Conservation (phyloP, 1,140 invertebrate genomes). For the Diorhabda carinulata region DNA sequence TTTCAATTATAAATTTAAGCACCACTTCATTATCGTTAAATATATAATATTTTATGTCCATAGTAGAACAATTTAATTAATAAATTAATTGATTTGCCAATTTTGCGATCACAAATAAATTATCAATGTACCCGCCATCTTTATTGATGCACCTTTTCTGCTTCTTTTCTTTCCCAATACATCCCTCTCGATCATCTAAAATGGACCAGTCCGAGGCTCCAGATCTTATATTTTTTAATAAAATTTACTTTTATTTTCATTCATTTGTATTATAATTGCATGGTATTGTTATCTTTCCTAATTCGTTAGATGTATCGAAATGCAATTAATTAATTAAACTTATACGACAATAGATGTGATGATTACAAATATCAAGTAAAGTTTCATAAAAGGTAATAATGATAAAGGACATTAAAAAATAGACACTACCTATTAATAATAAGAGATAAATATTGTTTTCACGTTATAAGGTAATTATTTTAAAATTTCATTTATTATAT, state of each 20-base stretch:
- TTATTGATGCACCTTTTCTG: constrained; percentile 41
- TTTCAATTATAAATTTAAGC: neutral
- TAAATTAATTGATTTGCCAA: constrained; percentile 45
- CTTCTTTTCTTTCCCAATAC: constrained; percentile 31
- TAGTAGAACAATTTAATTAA: constrained; percentile 28
- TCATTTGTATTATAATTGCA: too few species aligned
- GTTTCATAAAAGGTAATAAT: too few species aligned
- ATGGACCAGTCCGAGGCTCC: constrained; percentile 35
- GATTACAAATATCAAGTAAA: too few species aligned
- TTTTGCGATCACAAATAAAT: constrained; percentile 42
- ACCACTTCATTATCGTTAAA: constrained; percentile 8
- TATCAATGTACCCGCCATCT: constrained; percentile 43
- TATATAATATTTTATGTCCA: neutral
- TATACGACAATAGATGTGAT: too few species aligned
- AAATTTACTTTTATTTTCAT: too few species aligned
- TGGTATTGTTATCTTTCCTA: too few species aligned
- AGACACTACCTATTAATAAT: neutral
- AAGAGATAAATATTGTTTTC: constrained; percentile 47
- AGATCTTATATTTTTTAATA: too few species aligned
- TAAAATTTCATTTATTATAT: constrained; percentile 25
- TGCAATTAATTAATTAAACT: too few species aligned
- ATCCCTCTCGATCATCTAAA: constrained; percentile 37
- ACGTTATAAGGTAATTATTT: constrained; percentile 42
- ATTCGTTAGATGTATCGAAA: too few species aligned
- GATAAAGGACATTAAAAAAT: neutral